A percentile compares a stretch with the other conserved stretches of the same genome.
phyloP scores from a whole-genome alignment of 2,888 invertebrate species.

The Monochamus alternatus region DNA sequence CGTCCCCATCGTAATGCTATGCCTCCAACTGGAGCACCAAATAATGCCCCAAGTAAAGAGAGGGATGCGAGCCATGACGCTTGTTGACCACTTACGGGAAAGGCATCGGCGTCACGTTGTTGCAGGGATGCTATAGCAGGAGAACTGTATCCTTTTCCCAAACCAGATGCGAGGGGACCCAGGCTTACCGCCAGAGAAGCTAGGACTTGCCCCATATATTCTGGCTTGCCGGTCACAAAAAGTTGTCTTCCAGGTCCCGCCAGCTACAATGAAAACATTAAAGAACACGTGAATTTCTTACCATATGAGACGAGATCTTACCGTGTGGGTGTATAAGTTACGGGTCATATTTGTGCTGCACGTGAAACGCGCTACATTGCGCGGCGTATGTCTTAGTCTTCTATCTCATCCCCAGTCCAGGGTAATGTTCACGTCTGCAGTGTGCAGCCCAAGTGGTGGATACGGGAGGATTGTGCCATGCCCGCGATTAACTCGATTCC shows the following conservation, averaged over 20 bases:
- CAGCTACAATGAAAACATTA: constrained; percentile 57
- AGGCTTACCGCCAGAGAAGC: constrained; percentile 86
- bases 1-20: constrained; percentile 84
- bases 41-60: constrained; percentile 84
- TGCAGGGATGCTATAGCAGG: constrained; percentile 86
- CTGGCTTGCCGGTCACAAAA: constrained; percentile 65
- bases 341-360: constrained; percentile 62
- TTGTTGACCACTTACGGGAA: constrained; percentile 81
- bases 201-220: constrained; percentile 76
- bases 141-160: constrained; percentile 88
- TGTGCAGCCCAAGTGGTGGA: constrained; percentile 35
- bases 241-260: constrained; percentile 66
- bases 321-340: constrained; percentile 66
- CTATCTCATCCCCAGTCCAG: constrained; percentile 23
- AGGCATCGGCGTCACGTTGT: constrained; percentile 75
- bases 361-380: constrained; percentile 53
- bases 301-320: constrained; percentile 51
- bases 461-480: constrained; percentile 40
- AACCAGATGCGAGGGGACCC: constrained; percentile 85
- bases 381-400: constrained; percentile 40
- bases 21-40: constrained; percentile 87
- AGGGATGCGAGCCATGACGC: constrained; percentile 89
- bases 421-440: constrained; percentile 30
- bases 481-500: constrained; percentile 50
- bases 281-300: constrained; percentile 16